Conservation (phyloP, 2,113 vertebrate genomes). For the Corapipo altera region DNA sequence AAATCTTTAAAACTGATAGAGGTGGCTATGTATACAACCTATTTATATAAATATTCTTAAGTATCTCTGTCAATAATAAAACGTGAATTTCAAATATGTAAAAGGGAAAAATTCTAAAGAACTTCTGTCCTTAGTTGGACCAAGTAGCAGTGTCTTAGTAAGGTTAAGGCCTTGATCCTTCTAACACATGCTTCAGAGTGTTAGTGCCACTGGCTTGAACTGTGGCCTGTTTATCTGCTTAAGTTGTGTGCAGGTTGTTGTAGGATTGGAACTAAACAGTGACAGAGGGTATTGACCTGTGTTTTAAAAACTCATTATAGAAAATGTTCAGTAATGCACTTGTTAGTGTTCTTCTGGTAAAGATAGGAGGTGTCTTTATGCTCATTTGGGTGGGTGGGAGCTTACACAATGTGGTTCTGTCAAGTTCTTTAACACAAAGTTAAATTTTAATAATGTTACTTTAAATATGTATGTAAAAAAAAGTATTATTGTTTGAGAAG, state of each 20-base stretch:
- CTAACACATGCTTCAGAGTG: neutral
- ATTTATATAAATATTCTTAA: constrained; percentile 71
- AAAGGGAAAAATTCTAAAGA: neutral
- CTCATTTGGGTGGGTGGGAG: constrained; percentile 55
- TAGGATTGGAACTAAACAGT: neutral
- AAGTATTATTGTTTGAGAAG: constrained; percentile 76
- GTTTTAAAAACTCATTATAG: constrained; percentile 49
- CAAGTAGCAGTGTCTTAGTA: neutral
- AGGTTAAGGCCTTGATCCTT: neutral
- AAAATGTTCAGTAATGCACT: constrained; percentile 72
- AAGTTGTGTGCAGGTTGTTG: neutral
- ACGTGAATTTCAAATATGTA: neutral
- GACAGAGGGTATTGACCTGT: constrained; percentile 15
- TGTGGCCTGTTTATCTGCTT: neutral
- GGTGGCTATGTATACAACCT: constrained; percentile 66
- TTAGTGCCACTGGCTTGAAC: neutral
- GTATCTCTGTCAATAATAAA: constrained; percentile 62
- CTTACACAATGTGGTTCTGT: constrained; percentile 58
- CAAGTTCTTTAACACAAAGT: constrained; percentile 62
- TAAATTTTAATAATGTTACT: constrained; percentile 71
- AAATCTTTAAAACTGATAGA: constrained; percentile 64
- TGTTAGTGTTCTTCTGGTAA: constrained; percentile 70
- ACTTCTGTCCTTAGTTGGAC: neutral
- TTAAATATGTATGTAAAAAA: constrained; percentile 67
- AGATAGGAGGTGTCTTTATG: constrained; percentile 48